These are phyloP conservation scores for Amphiprion percula DNA, from an alignment of 2,113 vertebrate genomes.

Conservation along the genomic window DNA sequence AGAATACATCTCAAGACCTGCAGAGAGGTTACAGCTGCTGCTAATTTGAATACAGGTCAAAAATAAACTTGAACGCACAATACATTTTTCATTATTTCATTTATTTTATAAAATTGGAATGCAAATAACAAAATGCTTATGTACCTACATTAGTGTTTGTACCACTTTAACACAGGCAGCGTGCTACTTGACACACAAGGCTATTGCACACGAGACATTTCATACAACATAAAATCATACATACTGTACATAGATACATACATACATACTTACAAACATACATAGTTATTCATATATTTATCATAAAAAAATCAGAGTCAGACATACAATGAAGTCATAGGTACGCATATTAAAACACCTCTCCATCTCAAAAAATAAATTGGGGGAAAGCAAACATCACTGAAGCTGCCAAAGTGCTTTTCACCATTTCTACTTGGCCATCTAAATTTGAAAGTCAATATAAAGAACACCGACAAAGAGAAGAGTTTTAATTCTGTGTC, in stretches of 20 bases:
- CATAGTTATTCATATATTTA: constrained; percentile 74
- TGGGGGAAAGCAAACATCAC: constrained; percentile 63
- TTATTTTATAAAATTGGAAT: constrained; percentile 83
- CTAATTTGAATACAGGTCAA: constrained; percentile 10
- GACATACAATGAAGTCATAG: constrained; percentile 69
- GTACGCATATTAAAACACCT: constrained; percentile 63
- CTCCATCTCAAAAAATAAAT: constrained; percentile 55
- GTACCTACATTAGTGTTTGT: constrained; percentile 90
- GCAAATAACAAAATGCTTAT: constrained; percentile 81
- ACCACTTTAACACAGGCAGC: constrained; percentile 86
- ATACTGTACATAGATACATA: constrained; percentile 81
- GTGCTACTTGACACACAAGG: constrained; percentile 85
- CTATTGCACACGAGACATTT: constrained; percentile 88
- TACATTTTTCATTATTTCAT: constrained; percentile 73
- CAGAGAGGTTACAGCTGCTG: constrained; percentile 19
- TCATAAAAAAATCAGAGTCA: constrained; percentile 65
- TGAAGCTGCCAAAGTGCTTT: constrained; percentile 88
- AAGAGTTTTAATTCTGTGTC: constrained; percentile 40
- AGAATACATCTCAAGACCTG: constrained; percentile 56
- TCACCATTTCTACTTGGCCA: constrained; percentile 74
- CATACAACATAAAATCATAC: constrained; percentile 79
- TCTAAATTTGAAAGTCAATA: constrained; percentile 64
- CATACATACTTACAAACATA: constrained; percentile 79
- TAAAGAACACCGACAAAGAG: constrained; percentile 51
- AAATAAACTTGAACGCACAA: constrained; percentile 15